A percentile compares a stretch with the other conserved stretches of the same genome.
Evolutionary conservation across 1,140 invertebrate genomes (phyloP).

Genomic region (Drosophila albomicans): DNA sequence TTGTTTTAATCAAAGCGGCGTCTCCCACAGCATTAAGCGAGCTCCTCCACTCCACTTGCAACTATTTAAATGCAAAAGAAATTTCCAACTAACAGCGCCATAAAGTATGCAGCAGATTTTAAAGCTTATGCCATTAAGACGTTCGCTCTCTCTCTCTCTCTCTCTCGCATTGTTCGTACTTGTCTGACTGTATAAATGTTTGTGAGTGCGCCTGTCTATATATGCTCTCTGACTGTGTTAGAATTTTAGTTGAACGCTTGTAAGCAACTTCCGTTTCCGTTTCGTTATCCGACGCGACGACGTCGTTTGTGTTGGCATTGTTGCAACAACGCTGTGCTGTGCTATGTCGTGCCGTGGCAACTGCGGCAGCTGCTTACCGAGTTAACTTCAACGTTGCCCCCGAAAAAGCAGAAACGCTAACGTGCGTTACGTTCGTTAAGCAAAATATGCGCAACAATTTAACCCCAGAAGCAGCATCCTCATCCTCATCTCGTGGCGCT

Average conservation of each 20-base stretch:
- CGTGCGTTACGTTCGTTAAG: conserved; percentile 53
- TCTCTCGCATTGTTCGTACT: conserved; percentile 7
- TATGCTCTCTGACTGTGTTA: conserved; percentile 14
- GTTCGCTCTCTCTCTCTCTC: background rate
- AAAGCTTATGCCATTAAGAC: conserved; percentile 67
- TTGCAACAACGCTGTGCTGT: conserved; percentile 39
- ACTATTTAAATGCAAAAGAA: conserved; percentile 16
- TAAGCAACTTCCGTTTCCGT: conserved; percentile 79
- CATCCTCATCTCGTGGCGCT: conserved; percentile 12
- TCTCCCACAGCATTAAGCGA: background rate
- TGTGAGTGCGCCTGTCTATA: conserved; percentile 7
- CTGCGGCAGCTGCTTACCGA: conserved; percentile 31
- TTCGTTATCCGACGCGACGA: conserved; percentile 71
- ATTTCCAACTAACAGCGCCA: conserved; percentile 7
- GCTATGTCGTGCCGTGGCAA: conserved; percentile 2
- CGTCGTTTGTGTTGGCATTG: conserved; percentile 64
- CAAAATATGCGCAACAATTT: conserved; percentile 72
- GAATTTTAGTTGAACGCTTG: conserved; percentile 54
- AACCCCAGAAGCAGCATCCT: conserved; percentile 7
- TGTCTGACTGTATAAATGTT: conserved; percentile 17
- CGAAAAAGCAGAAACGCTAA: conserved; percentile 47
- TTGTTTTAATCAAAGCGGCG: background rate
- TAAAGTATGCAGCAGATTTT: conserved; percentile 61
- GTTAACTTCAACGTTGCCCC: conserved; percentile 34
- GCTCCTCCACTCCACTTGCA: background rate